Evolutionary conservation across 2,888 invertebrate species (phyloP), one percentile per base, ranked within the genome.

Genomic region (Pachymerium ferrugineum): DNA sequence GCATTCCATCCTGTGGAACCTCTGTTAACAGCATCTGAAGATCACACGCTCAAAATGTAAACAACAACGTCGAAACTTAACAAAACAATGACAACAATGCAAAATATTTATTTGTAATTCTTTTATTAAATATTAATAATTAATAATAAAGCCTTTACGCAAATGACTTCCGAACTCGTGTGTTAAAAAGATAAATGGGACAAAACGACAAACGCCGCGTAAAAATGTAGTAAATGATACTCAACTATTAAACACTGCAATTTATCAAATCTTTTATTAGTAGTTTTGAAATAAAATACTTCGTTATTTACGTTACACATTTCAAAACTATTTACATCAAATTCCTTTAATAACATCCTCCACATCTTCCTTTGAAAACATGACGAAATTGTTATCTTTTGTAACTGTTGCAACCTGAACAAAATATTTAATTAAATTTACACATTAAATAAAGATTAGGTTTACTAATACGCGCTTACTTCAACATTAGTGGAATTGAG

Each of bases 11-110:
- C 97, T 74, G 91, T 90, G 77, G 97, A 98, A 82, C 93, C 97
- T 75, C 95, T 98, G 75, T 87, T 99, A 80, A 98, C 99, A 30
- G 98, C 97, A 42, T 96, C 96, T 74, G 99, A 99, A 84, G 99
- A 99, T 86, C 96, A 97, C 84, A 98, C 98, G 71, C 87, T 99
- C 62, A 99, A 99, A 85, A 86, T 99, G 81, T 99, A 99, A 99
- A 99, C n/a, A n/a, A n/a, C n/a, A n/a, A n/a, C n/a, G n/a, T n/a
- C n/a, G n/a, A n/a, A n/a, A n/a, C n/a, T n/a, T n/a, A n/a, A n/a
- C n/a, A n/a, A n/a, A n/a, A n/a, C n/a, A n/a, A n/a, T n/a, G n/a
- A n/a, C n/a, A n/a, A n/a, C n/a, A n/a, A n/a, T n/a, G n/a, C n/a
- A n/a, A n/a, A n/a, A n/a, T n/a, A n/a, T n/a, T n/a, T n/a, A n/a